Percentiles rank a stretch among this genome's conserved stretches.
phyloP scores from a whole-genome alignment of 2,113 vertebrate species.

The Thalassarche chlororhynchos region DNA sequence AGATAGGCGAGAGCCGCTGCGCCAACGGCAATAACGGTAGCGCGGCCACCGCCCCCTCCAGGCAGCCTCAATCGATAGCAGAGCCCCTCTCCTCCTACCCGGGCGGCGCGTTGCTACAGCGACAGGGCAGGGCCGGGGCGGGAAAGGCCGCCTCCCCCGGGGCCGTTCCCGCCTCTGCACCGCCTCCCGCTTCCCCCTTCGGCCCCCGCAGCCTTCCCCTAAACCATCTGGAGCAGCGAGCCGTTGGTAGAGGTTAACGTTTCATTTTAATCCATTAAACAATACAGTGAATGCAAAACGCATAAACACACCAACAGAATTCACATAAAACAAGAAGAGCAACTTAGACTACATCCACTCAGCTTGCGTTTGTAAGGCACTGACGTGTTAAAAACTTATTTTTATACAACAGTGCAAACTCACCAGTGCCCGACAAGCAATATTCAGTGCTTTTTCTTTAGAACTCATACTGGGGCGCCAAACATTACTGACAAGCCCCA shows the following conservation, averaged over 20 bases:
- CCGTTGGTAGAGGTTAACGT: neutral
- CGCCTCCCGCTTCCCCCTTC: neutral
- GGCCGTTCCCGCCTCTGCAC: neutral
- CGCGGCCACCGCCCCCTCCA: neutral
- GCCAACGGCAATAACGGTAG: neutral
- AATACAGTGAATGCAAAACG: neutral
- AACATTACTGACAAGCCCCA: rapidly evolving
- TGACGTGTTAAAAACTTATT: neutral
- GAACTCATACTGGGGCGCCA: rapidly evolving
- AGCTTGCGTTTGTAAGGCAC: neutral
- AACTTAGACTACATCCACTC: rapidly evolving
- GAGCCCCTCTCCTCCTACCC: neutral
- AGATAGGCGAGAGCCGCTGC: neutral
- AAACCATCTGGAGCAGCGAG: neutral
- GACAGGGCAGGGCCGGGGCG: neutral
- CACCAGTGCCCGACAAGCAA: rapidly evolving
- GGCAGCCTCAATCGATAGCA: neutral
- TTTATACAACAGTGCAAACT: neutral
- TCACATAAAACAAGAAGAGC: rapidly evolving
- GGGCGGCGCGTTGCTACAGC: neutral
- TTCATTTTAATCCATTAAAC: neutral
- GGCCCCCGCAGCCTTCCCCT: too few species aligned
- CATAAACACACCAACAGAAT: rapidly evolving
- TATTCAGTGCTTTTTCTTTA: neutral
- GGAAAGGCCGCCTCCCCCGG: neutral